These are phyloP conservation scores for Paradisaea rubra DNA, from an alignment of 2,113 vertebrate species.

Conservation along the genomic window DNA sequence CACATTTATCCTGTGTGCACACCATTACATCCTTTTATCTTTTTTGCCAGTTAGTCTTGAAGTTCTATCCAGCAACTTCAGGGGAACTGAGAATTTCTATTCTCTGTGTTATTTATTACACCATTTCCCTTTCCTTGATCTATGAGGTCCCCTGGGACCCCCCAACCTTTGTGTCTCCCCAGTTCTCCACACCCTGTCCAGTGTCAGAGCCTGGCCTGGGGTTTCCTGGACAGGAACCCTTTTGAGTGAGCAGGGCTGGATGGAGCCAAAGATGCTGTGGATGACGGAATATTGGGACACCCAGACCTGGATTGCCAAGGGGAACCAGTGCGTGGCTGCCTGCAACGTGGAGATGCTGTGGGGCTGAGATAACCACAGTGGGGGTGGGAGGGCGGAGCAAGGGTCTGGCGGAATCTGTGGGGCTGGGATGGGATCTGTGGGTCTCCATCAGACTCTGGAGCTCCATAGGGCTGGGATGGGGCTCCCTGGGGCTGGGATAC, in stretches of 20 bases:
- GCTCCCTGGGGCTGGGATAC: neutral
- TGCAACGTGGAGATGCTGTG: neutral
- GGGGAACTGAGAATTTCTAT: neutral
- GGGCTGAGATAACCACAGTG: neutral
- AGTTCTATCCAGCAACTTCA: neutral
- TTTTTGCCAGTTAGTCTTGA: neutral
- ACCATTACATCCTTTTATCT: neutral
- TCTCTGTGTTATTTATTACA: neutral
- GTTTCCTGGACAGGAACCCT: too few species aligned
- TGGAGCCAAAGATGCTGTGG: neutral
- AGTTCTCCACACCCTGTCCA: neutral
- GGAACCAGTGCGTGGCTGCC: neutral
- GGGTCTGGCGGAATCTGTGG: neutral
- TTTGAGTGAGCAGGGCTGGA: neutral
- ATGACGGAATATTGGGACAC: neutral
- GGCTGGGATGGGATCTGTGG: neutral
- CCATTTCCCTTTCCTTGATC: neutral
- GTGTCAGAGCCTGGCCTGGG: neutral
- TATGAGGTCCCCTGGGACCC: neutral
- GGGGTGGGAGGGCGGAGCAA: neutral
- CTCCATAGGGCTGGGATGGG: neutral
- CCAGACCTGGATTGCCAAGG: neutral
- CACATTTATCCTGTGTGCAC: neutral
- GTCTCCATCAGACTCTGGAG: neutral
- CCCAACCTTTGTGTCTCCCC: too few species aligned